Base-by-base conservation (phyloP, 2,113 vertebrate genomes). In the Illadopsis cleaveri region DNA sequence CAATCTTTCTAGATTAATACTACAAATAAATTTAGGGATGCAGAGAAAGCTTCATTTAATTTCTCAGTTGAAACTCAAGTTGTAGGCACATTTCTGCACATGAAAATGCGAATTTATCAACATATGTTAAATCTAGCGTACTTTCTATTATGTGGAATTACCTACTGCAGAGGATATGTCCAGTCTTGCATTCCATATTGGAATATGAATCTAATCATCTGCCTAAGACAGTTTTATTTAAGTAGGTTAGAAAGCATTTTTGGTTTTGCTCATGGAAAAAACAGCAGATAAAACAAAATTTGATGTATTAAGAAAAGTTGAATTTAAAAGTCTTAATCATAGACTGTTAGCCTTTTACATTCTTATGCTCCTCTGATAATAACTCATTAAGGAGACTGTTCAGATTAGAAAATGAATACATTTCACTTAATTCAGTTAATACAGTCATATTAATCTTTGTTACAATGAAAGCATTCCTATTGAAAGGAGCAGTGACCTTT, bases 361-460 rank as follows among this genome's bases (percentile, higher is more conserved):
- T 80, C 51, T 77, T 65, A 66, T 10, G 4, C 47, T 92, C 4
- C 35, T 73, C 19, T 86, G 89, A 88, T 51, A 83, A 44, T 66
- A 89, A 66, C 30, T 82, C 61, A 92, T 60, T 80, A 58, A 86
- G 16, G 38, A 77, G 56, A 62, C 45, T 50, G 25, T 89, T 82
- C 62, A 73, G 62, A 93, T 76, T 73, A 17, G 68, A 65, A 93
- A 86, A 62, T 27, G 0, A 90, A 82, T 82, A 38, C 17, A 37
- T 84, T 73, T 90, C 66, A 83, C 45, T 88, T 86, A 94, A 95
- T 93, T 96, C 86, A 94, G 89, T 94, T 93, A 92, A 90, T 90
- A 66, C 37, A 73, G 54, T 54, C 38, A 9, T 80, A 70, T 95
- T 90, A 77, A 58, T 88, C 82, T 73, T 93, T 8, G 9, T 83